phyloP scores from a whole-genome alignment of 2,113 vertebrate species.

The Tychaedon coryphoeus region DNA sequence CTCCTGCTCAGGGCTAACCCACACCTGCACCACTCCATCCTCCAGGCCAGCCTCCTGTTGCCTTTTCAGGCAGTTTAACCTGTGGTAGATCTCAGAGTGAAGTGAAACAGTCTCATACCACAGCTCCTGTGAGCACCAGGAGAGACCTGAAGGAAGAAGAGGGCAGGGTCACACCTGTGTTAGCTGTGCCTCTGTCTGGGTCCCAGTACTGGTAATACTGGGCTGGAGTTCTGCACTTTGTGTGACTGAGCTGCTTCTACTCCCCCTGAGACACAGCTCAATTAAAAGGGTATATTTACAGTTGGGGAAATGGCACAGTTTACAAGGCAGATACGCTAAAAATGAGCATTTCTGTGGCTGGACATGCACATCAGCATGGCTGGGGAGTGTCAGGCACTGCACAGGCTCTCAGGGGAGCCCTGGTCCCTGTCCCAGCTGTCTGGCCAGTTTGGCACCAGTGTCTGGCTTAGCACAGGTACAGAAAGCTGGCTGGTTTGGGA shows the following conservation, averaged over 20 bases:
- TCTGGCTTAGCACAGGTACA: not conserved
- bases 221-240: not conserved
- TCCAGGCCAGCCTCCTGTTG: not conserved
- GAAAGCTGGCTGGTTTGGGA: not conserved
- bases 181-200: not conserved
- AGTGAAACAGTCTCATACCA: not conserved
- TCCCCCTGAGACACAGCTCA: accelerated
- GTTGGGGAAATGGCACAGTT: not conserved
- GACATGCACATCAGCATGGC: accelerated
- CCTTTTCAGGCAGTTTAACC: not conserved
- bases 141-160: not conserved
- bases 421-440: not conserved
- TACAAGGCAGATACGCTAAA: not conserved
- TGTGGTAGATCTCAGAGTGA: not conserved
- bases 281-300: not conserved
- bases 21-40: not conserved
- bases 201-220: not conserved
- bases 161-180: not conserved
- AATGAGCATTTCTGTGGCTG: not conserved
- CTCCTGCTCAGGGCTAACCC: not conserved
- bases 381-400: not conserved
- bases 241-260: not conserved
- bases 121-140: not conserved
- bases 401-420: accelerated
- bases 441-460: not conserved